phyloP scores from a whole-genome alignment of 2,888 invertebrate genomes.

The Agrotis ipsilon region DNA sequence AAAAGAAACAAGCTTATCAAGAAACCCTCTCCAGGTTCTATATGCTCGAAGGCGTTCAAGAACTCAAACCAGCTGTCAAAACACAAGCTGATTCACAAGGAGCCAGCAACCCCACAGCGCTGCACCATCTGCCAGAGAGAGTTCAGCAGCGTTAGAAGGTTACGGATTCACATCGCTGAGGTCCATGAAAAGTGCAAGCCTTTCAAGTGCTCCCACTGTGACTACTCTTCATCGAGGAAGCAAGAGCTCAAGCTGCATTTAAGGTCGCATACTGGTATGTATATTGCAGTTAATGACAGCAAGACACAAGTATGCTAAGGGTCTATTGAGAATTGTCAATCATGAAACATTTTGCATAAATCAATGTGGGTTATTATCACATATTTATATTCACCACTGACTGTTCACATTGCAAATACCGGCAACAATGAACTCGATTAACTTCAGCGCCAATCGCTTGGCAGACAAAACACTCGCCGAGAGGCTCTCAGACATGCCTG shows the following conservation, averaged over 20 bases:
- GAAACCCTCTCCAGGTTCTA: conserved; percentile 79
- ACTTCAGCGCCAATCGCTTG: too few relatives aligned
- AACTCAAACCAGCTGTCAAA: conserved; percentile 95
- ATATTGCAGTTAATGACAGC: background rate
- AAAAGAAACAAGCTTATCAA: too few relatives aligned
- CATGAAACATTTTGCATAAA: too few relatives aligned
- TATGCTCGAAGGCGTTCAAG: conserved; percentile 95
- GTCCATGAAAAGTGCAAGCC: conserved; percentile 93
- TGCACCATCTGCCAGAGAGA: conserved; percentile 92
- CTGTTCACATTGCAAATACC: too few relatives aligned
- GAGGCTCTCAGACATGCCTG: too few relatives aligned
- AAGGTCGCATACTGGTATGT: conserved; percentile 93
- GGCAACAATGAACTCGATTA: too few relatives aligned
- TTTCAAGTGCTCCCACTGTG: conserved; percentile 93
- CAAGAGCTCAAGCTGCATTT: conserved; percentile 93
- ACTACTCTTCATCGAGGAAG: conserved; percentile 92
- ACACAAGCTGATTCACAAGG: conserved; percentile 93
- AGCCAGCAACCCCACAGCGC: conserved; percentile 68
- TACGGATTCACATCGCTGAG: conserved; percentile 90
- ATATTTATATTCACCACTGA: too few relatives aligned
- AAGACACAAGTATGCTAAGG: background rate
- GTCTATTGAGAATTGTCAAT: too few relatives aligned
- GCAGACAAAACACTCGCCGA: too few relatives aligned
- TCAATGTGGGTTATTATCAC: too few relatives aligned
- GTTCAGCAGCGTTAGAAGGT: conserved; percentile 89